Percentiles rank a stretch among this genome's conserved stretches.
Conservation (phyloP, 2,113 vertebrate species). For the Semnornis frantzii region DNA sequence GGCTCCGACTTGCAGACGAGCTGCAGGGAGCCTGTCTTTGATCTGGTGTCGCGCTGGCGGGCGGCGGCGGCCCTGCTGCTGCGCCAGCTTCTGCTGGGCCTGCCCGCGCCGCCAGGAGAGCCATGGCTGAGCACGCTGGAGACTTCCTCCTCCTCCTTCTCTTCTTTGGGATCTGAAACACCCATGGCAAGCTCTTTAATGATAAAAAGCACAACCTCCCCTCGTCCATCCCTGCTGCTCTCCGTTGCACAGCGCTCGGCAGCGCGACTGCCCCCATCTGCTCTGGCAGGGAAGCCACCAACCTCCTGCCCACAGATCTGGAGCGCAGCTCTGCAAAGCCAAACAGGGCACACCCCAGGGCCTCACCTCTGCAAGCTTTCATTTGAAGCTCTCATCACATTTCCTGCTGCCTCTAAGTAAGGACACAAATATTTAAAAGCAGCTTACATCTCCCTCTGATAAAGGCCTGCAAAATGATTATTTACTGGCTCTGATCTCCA, state of each 20-base stretch:
- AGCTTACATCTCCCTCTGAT: neutral
- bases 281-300: neutral
- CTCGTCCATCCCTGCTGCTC: neutral
- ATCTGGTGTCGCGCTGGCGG: conserved; percentile 72
- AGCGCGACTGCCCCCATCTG: neutral
- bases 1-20: conserved; percentile 92
- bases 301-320: no score
- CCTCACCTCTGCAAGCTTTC: neutral
- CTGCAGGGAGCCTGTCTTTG: conserved; percentile 74
- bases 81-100: conserved; percentile 74
- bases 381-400: neutral
- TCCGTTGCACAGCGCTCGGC: fast-evolving
- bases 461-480: neutral
- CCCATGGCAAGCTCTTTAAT: neutral
- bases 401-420: neutral
- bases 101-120: conserved; percentile 16
- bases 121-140: conserved; percentile 28
- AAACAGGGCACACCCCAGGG: neutral
- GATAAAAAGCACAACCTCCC: neutral
- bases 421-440: neutral
- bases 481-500: neutral
- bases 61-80: conserved; percentile 65
- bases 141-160: conserved; percentile 75
- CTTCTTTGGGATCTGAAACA: conserved; percentile 80
- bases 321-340: neutral